Evolutionary conservation across 2,888 invertebrate genomes (phyloP).

Genomic region (Tuta absoluta): DNA sequence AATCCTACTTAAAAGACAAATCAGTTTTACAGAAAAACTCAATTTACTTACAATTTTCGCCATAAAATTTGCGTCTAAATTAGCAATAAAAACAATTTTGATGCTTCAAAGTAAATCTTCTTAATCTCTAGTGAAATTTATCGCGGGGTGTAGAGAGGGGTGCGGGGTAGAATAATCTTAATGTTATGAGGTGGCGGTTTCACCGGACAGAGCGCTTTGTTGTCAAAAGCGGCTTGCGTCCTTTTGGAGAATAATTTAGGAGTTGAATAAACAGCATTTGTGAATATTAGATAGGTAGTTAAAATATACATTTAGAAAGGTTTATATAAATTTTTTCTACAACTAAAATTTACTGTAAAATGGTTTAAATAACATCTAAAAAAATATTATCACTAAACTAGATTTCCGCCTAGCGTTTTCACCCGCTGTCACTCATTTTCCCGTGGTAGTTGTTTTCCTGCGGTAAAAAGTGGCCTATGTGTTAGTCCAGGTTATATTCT

Average conservation of each 20-base stretch:
- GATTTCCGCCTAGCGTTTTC: too few relatives aligned
- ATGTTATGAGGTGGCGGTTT: slow-evolving; percentile 27
- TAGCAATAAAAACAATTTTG: slow-evolving; percentile 21
- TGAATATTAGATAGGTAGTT: not conserved
- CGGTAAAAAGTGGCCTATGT: too few relatives aligned
- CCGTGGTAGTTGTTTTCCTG: too few relatives aligned
- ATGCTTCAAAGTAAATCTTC: slow-evolving; percentile 28
- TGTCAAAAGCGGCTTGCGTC: slow-evolving; percentile 20
- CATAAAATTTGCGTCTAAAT: slow-evolving; percentile 2
- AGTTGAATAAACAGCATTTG: not conserved
- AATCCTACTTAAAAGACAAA: not conserved
- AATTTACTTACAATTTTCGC: slow-evolving; percentile 5
- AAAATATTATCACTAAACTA: too few relatives aligned
- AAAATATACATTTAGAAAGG: not conserved
- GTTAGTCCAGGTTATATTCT: too few relatives aligned
- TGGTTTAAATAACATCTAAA: too few relatives aligned
- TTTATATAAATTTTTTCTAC: not conserved
- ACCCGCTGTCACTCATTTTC: too few relatives aligned
- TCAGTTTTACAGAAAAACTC: not conserved
- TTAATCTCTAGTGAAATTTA: slow-evolving; percentile 37
- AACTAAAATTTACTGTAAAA: too few relatives aligned
- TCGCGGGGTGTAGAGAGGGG: slow-evolving; percentile 31
- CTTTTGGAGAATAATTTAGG: not conserved
- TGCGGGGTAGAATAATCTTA: slow-evolving; percentile 40
- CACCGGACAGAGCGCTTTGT: slow-evolving; percentile 12